Conservation (phyloP, 1,140 invertebrate species). For the Tetramorium simillimum region DNA sequence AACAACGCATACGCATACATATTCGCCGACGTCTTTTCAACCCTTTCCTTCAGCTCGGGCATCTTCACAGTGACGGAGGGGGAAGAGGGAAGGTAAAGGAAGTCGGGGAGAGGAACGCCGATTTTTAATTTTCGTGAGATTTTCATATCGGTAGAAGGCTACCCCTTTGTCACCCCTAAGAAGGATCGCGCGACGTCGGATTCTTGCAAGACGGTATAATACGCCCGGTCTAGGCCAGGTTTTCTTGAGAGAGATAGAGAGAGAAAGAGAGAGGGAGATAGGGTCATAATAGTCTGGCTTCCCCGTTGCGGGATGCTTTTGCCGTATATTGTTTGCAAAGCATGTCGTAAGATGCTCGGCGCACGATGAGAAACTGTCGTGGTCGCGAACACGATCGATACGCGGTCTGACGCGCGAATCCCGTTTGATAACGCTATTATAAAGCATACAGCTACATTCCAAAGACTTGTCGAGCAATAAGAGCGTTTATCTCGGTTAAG, state of each 20-base stretch:
- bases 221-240: conserved; percentile 13
- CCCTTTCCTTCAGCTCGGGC: conserved; percentile 39
- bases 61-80: neutral
- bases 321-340: conserved; percentile 58
- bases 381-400: conserved; percentile 47
- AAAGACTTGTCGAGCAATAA: neutral
- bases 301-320: conserved; percentile 43
- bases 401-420: conserved; percentile 42
- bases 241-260: conserved; percentile 25
- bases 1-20: conserved; percentile 37
- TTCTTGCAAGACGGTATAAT: conserved; percentile 33
- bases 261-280: neutral
- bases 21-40: conserved; percentile 64
- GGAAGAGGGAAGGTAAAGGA: neutral
- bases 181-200: conserved; percentile 52
- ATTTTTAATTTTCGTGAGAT: conserved; percentile 73
- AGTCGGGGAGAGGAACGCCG: conserved; percentile 9
- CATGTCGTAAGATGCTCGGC: conserved; percentile 48
- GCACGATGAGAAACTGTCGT: conserved; percentile 58
- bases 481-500: neutral
- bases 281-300: conserved; percentile 36
- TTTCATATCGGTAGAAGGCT: conserved; percentile 51
- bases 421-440: conserved; percentile 40
- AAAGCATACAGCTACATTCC: neutral
- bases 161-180: conserved; percentile 33